Evolutionary conservation across 2,888 invertebrate genomes (phyloP), one percentile per base, ranked within the genome.

Genomic region (Bellardia bayeri): DNA sequence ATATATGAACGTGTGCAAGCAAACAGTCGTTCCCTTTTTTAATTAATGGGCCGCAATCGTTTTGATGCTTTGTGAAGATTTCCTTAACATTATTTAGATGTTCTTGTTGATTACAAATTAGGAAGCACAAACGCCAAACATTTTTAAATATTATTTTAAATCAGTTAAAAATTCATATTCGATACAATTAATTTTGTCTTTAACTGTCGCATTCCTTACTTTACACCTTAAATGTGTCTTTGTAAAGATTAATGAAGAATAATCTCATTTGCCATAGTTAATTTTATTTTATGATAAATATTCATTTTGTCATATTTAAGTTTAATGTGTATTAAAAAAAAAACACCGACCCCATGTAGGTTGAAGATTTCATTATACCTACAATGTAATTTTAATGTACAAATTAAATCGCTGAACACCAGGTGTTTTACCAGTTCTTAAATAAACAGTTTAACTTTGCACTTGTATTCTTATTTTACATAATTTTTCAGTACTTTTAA

Each of bases 351-450:
- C 61, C 23, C 9, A 9, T 8, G 45, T 9, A 16, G 42, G 14
- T 74, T 9, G 58, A 45, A 64, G 40, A 66, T 90, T 90, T 91
- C 91, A 91, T 90, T 91, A 91, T 91, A n/a, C n/a, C 23, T 23
- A 23, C 23, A 92, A 93, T 92, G 91, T 93, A 91, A 91, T 91
- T 93, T 92, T 92, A 92, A 92, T 93, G 92, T 92, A 92, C 91
- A 93, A 92, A 92, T 92, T 90, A 92, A 93, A 93, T 93, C 91
- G 91, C 90, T 90, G 90, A 87, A 89, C 87, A 88, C 87, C 89
- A 90, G 87, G 81, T 88, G 83, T 79, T 83, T 61, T 69, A 30
- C 75, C 23, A 71, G 40, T 37, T 45, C 11, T 45, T 8, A 78
- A 78, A 78, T 56, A 66, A 78, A 66, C 40, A n/a, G 49, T 16